Evolutionary conservation across 2,888 invertebrate species (phyloP).

Genomic region (Metellina segmentata): DNA sequence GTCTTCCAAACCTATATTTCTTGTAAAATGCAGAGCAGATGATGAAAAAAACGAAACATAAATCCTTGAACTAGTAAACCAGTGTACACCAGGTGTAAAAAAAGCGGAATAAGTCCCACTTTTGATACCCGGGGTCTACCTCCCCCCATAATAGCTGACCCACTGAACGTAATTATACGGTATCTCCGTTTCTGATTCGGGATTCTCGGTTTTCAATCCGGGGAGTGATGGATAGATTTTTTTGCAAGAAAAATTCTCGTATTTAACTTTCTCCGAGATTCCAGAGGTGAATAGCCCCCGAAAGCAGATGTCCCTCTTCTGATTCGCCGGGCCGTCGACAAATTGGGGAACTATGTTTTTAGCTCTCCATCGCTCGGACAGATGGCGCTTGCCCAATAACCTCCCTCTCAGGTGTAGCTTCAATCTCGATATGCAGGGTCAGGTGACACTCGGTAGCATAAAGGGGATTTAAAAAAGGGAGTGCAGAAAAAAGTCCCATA

Average conservation of each 20-base stretch:
- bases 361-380: conserved; percentile 40
- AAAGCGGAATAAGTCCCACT: conserved; percentile 40
- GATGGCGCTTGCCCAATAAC: conserved; percentile 42
- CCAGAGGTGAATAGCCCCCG: conserved; percentile 29
- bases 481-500: not conserved
- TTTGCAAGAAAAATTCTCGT: conserved; percentile 34
- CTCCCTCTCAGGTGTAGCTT: conserved; percentile 43
- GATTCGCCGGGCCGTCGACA: conserved; percentile 52
- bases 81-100: conserved; percentile 64
- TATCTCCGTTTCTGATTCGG: conserved; percentile 58
- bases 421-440: not conserved
- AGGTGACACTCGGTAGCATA: not conserved
- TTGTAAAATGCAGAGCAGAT: conserved; percentile 16
- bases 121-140: conserved; percentile 18
- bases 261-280: conserved; percentile 70
- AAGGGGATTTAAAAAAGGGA: not conserved
- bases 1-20: conserved; percentile 24
- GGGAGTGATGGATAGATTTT: conserved; percentile 58
- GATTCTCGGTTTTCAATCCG: conserved; percentile 45
- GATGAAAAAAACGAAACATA: conserved; percentile 3
- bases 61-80: conserved; percentile 37
- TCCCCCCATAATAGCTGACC: conserved; percentile 58
- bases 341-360: conserved; percentile 70
- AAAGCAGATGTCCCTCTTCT: conserved; percentile 58
- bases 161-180: conserved; percentile 72